A percentile compares a stretch with the other conserved stretches of the same genome.
Evolutionary conservation across 1,140 invertebrate species (phyloP).

Genomic region (Calliphora vicina): DNA sequence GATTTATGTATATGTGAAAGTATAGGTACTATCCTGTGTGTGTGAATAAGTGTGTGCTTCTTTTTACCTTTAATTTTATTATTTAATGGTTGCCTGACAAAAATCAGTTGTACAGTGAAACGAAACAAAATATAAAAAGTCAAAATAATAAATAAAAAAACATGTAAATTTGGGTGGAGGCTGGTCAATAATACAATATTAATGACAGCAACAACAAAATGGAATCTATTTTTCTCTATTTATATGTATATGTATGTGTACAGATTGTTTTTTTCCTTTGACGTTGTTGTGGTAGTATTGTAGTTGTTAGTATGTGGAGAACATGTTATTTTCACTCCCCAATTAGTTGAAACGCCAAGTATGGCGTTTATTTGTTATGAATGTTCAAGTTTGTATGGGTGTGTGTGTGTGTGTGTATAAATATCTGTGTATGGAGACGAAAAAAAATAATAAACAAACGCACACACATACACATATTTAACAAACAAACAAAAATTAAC

Average conservation of each 20-base stretch:
- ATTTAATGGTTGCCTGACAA: conserved; percentile 34
- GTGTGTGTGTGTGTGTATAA: not conserved
- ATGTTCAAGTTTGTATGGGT: too few relatives aligned
- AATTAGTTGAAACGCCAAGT: conserved; percentile 20
- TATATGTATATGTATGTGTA: not conserved
- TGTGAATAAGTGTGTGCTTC: not conserved
- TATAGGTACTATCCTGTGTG: too few relatives aligned
- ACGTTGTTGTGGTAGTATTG: not conserved
- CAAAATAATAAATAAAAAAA: not conserved
- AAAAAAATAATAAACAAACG: not conserved
- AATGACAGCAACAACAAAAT: conserved; percentile 10
- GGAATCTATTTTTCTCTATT: not conserved
- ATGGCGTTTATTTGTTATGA: conserved; percentile 14
- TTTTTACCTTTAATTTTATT: conserved; percentile 28
- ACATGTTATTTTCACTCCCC: conserved; percentile 14
- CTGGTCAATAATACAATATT: conserved; percentile 6
- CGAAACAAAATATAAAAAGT: not conserved
- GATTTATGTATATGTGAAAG: too few relatives aligned
- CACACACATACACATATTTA: not conserved
- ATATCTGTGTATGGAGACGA: not conserved
- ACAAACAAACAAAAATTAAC: conserved; percentile 26
- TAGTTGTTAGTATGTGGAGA: not conserved
- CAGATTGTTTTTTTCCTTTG: not conserved
- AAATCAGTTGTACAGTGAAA: conserved; percentile 4
- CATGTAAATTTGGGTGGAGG: not conserved